Evolutionary conservation across 2,888 invertebrate genomes (phyloP), one percentile per base, ranked within the genome.

Genomic region (Digitonthophagus gazella): DNA sequence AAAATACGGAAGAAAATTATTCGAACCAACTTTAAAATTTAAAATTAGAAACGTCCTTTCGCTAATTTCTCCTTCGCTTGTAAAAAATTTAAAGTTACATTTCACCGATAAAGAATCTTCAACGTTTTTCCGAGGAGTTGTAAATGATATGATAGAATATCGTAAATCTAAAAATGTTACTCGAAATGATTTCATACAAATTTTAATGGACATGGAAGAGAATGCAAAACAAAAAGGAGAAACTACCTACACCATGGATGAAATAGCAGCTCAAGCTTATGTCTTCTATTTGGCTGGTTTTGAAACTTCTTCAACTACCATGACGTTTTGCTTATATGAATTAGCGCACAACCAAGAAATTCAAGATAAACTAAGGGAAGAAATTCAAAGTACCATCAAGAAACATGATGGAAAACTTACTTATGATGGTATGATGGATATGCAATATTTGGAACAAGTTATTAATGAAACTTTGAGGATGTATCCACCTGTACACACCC

Each of bases 371-470:
- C 20, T 67, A 15, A 19, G 71, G 6, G 56, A 19, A 5, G 71
- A 71, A n/a, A 71, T 71, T n/a, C 16, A 55, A 14, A 58, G 15
- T 15, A 65, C 65, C 8, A 67, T 68, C 8, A 68, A 68, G 28
- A 64, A 72, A 64, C 16, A 68, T 63, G 65, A 44, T 15, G 71
- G 16, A 1, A 81, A 80, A n/a, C 2, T 61, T n/a, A 19, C 61
- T n/a, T 61, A 61, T 19, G 61, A 61, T 19, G 61, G 19, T 5
- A 61, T 61, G 1, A 61, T 61, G 61, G 61, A 61, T 6, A 61
- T 61, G 61, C 16, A 61, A 19, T 61, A 84, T 68, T 73, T 85
- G 75, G 83, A 84, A 16, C 80, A 81, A 74, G 83, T 83, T 0
- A 74, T 84, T 0, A 72, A n/a, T n/a, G 67, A 67, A 64, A 67